Conservation (phyloP, 2,113 vertebrate genomes). For the Tricholaema leucomelas region DNA sequence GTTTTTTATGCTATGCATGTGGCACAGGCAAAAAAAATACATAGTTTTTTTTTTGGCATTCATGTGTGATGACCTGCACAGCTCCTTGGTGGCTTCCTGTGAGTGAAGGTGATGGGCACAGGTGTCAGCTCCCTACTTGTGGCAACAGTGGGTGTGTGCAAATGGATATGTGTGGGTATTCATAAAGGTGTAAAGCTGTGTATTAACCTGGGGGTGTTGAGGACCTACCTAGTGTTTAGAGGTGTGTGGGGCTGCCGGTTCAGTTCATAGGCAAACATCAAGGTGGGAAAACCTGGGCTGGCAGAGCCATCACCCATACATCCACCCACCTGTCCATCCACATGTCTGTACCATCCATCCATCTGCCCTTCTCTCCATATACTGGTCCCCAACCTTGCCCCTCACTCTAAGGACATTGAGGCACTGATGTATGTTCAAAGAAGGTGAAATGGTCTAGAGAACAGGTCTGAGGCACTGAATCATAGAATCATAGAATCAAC, state of each 20-base stretch:
- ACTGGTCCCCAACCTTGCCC: no score
- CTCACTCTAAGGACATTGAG: background rate
- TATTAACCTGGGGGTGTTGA: accelerated
- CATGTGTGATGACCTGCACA: background rate
- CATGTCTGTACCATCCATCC: no score
- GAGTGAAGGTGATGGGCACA: accelerated
- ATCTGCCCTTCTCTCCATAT: background rate
- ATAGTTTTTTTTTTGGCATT: background rate
- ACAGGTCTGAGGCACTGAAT: no score
- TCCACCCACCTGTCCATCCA: no score
- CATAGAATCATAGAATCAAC: no score
- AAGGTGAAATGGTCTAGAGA: background rate
- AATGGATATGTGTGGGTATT: accelerated
- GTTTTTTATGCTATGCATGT: background rate
- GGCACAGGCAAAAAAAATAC: background rate
- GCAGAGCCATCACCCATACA: background rate
- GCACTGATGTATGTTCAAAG: background rate
- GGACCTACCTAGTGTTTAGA: background rate
- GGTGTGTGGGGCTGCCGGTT: background rate
- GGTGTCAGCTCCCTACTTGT: background rate
- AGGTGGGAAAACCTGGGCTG: background rate
- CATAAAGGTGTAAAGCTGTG: accelerated
- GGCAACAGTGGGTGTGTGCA: background rate
- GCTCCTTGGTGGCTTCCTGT: background rate
- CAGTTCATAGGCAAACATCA: background rate